A percentile compares a stretch with the other conserved stretches of the same genome.
Conservation (phyloP, 2,888 invertebrate species). For the Ophion slaviceki region DNA sequence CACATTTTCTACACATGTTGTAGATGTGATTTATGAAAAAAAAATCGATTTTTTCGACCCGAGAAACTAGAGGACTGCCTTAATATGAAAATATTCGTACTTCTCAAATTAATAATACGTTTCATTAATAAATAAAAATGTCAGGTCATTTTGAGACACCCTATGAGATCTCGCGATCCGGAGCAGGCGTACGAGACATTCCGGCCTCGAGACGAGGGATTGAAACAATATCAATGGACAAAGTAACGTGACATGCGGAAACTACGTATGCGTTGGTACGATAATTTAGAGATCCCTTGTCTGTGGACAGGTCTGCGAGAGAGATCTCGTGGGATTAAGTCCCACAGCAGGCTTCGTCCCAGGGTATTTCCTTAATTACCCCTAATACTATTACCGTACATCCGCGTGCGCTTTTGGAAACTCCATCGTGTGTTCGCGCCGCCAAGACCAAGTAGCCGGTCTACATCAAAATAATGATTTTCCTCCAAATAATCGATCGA, state of each 20-base stretch:
- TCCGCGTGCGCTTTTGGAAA: neutral
- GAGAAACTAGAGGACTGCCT: too few relatives aligned
- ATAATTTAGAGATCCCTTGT: neutral
- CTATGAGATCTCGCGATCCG: too few relatives aligned
- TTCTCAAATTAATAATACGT: too few relatives aligned
- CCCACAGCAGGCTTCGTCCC: neutral
- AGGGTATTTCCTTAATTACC: neutral
- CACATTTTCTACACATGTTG: too few relatives aligned
- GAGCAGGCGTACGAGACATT: neutral
- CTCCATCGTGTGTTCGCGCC: neutral
- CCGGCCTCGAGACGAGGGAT: neutral
- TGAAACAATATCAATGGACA: neutral
- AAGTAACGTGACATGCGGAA: neutral
- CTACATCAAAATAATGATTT: neutral
- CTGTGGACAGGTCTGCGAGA: neutral
- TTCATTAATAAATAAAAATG: too few relatives aligned
- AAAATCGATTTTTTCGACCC: too few relatives aligned
- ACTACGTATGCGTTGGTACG: neutral
- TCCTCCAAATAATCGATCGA: neutral
- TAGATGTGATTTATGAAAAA: too few relatives aligned
- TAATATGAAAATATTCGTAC: too few relatives aligned
- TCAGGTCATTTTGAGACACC: too few relatives aligned
- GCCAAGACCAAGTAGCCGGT: too few relatives aligned
- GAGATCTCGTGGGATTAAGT: neutral
- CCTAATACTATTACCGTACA: neutral